Conservation (phyloP, 2,797 vertebrate species). For the Chloroceryle amazona region DNA sequence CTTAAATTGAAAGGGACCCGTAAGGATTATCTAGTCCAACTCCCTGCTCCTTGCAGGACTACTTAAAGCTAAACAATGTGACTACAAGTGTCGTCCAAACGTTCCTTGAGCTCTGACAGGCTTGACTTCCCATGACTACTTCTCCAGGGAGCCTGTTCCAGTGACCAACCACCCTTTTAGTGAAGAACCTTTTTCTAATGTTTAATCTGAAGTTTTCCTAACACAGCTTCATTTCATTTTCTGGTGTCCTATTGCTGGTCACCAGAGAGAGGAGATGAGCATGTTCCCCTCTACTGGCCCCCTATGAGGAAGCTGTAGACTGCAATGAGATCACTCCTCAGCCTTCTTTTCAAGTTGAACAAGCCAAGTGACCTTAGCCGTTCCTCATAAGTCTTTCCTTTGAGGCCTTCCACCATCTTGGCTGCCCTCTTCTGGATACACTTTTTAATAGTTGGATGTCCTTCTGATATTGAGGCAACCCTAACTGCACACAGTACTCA, state of each 20-base stretch:
- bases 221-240: not conserved
- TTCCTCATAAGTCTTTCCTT: not conserved
- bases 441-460: not conserved
- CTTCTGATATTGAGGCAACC: not conserved
- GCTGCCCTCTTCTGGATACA: not conserved
- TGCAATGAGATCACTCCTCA: not conserved
- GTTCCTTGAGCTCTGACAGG: not conserved
- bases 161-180: not conserved
- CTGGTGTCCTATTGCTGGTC: rapidly evolving
- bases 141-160: not conserved
- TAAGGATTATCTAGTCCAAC: not conserved
- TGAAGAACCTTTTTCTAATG: not conserved
- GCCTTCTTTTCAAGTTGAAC: not conserved
- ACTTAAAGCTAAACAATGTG: not conserved
- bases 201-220: not conserved
- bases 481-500: not conserved
- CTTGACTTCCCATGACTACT: not conserved
- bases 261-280: not conserved
- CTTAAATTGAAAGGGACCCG: not conserved
- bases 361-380: not conserved
- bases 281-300: rapidly evolving
- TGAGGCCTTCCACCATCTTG: not conserved
- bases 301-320: not conserved
- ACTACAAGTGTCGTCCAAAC: not conserved
- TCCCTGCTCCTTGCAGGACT: not conserved